These are phyloP conservation scores for Melanophora roralis DNA, from an alignment of 2,888 invertebrate genomes.

Conservation along the genomic window DNA sequence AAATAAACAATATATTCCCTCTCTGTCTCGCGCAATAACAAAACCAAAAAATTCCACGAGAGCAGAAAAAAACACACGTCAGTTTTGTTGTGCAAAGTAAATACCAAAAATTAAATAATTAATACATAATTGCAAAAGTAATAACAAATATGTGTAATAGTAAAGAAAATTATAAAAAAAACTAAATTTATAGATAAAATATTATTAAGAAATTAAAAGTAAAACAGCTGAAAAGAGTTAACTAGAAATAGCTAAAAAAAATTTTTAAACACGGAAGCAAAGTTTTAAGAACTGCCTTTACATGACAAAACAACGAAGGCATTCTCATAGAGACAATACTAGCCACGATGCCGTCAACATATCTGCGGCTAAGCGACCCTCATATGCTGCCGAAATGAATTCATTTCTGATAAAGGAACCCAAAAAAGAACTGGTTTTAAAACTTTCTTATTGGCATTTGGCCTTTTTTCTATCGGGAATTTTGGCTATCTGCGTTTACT, in stretches of 20 bases:
- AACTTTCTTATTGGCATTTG: constrained; percentile 60
- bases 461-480: constrained; percentile 70
- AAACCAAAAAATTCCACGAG: background rate
- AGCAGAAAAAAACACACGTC: constrained; percentile 34
- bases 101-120: background rate
- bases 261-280: background rate
- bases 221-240: too few species aligned
- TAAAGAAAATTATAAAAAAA: background rate
- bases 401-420: constrained; percentile 34
- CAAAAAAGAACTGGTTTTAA: constrained; percentile 41
- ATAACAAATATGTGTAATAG: background rate
- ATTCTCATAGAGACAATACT: constrained; percentile 31
- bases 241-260: too few species aligned
- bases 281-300: too few species aligned
- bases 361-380: constrained; percentile 28
- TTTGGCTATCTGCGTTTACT: constrained; percentile 68
- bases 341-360: constrained; percentile 6
- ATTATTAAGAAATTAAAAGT: background rate
- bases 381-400: constrained; percentile 47
- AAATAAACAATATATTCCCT: background rate
- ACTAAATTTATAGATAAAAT: background rate
- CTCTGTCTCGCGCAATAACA: background rate
- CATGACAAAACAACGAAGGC: constrained; percentile 53
- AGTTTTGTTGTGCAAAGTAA: constrained; percentile 26
- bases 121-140: background rate